These are phyloP conservation scores for Lates calcarifer DNA, from an alignment of 2,113 vertebrate genomes.

Conservation along the genomic window DNA sequence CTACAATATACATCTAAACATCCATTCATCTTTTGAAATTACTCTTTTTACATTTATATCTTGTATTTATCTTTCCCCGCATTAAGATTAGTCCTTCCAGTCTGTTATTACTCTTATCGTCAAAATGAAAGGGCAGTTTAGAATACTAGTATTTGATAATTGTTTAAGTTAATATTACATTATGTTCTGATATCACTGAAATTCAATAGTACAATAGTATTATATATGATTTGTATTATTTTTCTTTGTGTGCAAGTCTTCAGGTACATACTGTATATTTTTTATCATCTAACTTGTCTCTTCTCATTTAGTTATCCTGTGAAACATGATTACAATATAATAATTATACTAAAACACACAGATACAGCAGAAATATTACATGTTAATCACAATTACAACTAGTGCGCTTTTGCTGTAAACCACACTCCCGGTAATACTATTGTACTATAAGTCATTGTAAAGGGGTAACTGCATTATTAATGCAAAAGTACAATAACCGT, in stretches of 20 bases:
- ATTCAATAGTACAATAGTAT: neutral
- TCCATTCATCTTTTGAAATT: neutral
- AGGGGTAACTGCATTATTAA: neutral
- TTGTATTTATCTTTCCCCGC: neutral
- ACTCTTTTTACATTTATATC: neutral
- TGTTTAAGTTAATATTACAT: neutral
- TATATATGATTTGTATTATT: neutral
- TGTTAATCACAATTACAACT: neutral
- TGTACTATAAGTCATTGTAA: neutral
- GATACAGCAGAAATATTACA: neutral
- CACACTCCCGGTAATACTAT: neutral
- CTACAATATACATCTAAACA: neutral
- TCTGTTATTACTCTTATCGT: neutral
- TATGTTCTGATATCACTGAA: neutral
- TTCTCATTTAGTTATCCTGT: no score
- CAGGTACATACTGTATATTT: no score
- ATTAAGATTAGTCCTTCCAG: neutral
- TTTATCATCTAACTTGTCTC: no score
- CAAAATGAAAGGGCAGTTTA: neutral
- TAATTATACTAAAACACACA: neutral
- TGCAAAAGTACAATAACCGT: neutral
- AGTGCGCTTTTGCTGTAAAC: neutral
- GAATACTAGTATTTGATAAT: neutral
- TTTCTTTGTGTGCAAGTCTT: neutral
- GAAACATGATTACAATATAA: neutral